Conservation (phyloP, 2,888 invertebrate species). For the Pelosia muscerda region DNA sequence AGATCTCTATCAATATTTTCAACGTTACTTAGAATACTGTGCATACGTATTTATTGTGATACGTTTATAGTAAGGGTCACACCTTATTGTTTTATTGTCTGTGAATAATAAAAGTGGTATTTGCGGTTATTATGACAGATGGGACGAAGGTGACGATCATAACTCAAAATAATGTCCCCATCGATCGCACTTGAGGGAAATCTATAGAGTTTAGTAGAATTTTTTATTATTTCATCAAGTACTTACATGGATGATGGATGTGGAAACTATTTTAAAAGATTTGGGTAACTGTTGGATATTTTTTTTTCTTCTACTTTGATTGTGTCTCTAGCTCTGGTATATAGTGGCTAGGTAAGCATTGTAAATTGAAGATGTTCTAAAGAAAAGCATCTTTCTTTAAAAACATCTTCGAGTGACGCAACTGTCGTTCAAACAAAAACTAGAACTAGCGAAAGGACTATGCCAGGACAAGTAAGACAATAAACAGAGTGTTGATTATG, state of each 20-base stretch:
- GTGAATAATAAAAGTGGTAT: constrained; percentile 63
- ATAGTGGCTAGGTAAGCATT: too few species aligned
- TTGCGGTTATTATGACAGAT: constrained; percentile 64
- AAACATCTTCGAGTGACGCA: too few species aligned
- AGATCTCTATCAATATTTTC: too few species aligned
- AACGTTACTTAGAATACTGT: not conserved
- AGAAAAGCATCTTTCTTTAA: too few species aligned
- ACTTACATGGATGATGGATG: constrained; percentile 24
- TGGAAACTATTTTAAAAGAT: not conserved
- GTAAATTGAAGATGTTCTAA: too few species aligned
- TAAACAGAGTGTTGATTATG: not conserved
- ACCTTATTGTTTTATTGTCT: constrained; percentile 66
- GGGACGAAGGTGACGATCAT: constrained; percentile 55
- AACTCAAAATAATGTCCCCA: constrained; percentile 59
- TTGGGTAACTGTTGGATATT: not conserved
- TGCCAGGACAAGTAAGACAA: too few species aligned
- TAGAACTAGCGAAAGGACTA: too few species aligned
- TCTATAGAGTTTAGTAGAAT: constrained; percentile 38
- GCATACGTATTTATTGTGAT: constrained; percentile 6
- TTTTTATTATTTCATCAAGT: constrained; percentile 45
- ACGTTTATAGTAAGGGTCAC: constrained; percentile 51
- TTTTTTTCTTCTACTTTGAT: too few species aligned
- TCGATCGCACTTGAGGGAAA: constrained; percentile 50
- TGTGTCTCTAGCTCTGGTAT: too few species aligned
- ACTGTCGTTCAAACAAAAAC: too few species aligned